Evolutionary conservation across 2,797 vertebrate genomes (phyloP), one percentile per base, ranked within the genome.

Genomic region (Hydrolagus colliei): DNA sequence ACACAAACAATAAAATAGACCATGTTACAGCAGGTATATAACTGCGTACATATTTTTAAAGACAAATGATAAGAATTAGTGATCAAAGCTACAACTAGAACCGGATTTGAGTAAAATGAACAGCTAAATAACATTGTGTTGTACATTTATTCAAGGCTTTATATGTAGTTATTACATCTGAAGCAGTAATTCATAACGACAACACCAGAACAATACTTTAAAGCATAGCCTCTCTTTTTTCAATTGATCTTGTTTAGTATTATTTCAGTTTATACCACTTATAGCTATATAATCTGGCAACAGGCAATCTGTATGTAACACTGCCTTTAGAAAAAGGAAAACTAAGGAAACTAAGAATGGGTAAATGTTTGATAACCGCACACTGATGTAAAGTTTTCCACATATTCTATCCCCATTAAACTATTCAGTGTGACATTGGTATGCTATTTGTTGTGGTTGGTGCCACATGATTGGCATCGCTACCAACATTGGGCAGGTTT

Each of bases 81-180:
- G 22, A 67, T 32, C 78, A 82, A 82, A 82, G 35, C 32, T 63
- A 82, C 27, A 82, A 82, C 32, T 27, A 80, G 9, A 82, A 82
- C 62, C 18, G 7, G 63, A 67, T 68, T 82, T 11, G 67, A 35
- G 22, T 80, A 67, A 59, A 77, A 80, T 67, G 76, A 67, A 65
- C 78, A 80, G 61, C 16, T 75, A 75, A 52, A 75, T 52, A 75
- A 14, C 73, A 75, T 35, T 35, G 52, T 16, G 35, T 75, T 67
- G 78, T 82, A 82, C 22, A 67, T 67, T 67, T 65, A 32, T 2
- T 82, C 14, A 63, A 82, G 12, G 14, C 22, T 22, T 78, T 63
- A 80, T 67, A 82, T 77, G 75, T 41, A 77, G 27, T 67, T 82
- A 82, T 82, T 82, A 35, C 63, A 82, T 65, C 8, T 82, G 63